Evolutionary conservation across 1,140 invertebrate genomes (phyloP), one percentile per base, ranked within the genome.

Genomic region (Eubasilissa regina): DNA sequence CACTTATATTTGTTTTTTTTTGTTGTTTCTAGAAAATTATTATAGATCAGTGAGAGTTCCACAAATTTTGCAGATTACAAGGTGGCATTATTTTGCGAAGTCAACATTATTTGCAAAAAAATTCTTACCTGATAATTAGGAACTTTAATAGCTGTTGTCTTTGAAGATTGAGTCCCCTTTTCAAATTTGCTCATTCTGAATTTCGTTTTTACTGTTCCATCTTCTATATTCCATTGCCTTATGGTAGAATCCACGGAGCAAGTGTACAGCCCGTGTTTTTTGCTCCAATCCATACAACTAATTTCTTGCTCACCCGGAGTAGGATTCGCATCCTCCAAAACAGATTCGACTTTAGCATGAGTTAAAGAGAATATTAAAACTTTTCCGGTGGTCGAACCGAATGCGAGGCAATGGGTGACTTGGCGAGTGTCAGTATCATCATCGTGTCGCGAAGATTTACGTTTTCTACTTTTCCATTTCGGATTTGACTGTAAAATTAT

Each of bases 291-390:
- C 62, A 89, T 74, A 12, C 84, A 81, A 21, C 81, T 85, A 10
- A 89, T 83, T 80, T 84, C 83, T 68, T 78, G 84, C 25, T 84
- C 83, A 15, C 82, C 79, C 45, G 56, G 70, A 12, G 84, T 47
- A 10, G 78, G 82, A 7, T 81, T 79, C 25, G 84, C 83, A 17
- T 83, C 80, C 74, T 85, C 84, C 72, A 89, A 83, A 11, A 89
- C 85, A 35, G 86, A 86, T 83, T 88, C 86, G 0, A 94, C 88
- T 84, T 91, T 91, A 12, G 90, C 93, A 85, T 91, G 91, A 13
- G 89, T 83, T 56, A 94, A 86, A 21, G 93, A 94, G 85, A 94
- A 95, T 78, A 94, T 84, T 19, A 93, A 86, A 15, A 95, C 89
- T 79, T 89, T 88, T 53, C 94, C 94, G 80, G 89, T 90, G 0